Evolutionary conservation across 2,797 vertebrate genomes (phyloP).

Genomic region (Lithobates pipiens): DNA sequence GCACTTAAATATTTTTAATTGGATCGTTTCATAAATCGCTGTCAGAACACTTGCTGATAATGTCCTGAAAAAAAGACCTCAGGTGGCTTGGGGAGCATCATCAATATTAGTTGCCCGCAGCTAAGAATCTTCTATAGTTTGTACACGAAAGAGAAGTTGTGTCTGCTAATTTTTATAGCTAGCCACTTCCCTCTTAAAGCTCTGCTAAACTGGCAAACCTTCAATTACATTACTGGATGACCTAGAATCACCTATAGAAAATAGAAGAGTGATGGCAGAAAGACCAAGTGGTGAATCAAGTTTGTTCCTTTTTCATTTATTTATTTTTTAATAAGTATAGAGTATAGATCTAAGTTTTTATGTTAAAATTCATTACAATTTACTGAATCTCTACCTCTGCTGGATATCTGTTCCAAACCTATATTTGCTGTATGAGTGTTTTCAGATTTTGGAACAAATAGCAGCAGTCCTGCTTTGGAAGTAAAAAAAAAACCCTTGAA

Average conservation of each 20-base stretch:
- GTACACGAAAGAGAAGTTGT: neutral
- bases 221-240: neutral
- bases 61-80: conserved; percentile 41
- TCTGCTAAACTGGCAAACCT: neutral
- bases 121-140: neutral
- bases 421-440: neutral
- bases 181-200: neutral
- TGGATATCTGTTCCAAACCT: too few species aligned
- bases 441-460: neutral
- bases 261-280: too few species aligned
- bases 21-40: conserved; percentile 54
- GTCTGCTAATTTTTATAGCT: conserved; percentile 13
- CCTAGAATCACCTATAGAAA: neutral
- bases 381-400: too few species aligned
- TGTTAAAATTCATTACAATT: too few species aligned
- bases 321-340: too few species aligned
- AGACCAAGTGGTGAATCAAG: too few species aligned
- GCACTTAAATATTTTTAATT: conserved; percentile 59
- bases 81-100: conserved; percentile 19
- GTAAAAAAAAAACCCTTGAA: too few species aligned
- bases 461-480: too few species aligned
- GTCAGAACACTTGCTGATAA: conserved; percentile 29
- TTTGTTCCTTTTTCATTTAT: too few species aligned
- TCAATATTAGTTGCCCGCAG: neutral
- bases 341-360: too few species aligned